Base-by-base conservation (phyloP, 1,140 invertebrate genomes). In the Nebria ingens region DNA sequence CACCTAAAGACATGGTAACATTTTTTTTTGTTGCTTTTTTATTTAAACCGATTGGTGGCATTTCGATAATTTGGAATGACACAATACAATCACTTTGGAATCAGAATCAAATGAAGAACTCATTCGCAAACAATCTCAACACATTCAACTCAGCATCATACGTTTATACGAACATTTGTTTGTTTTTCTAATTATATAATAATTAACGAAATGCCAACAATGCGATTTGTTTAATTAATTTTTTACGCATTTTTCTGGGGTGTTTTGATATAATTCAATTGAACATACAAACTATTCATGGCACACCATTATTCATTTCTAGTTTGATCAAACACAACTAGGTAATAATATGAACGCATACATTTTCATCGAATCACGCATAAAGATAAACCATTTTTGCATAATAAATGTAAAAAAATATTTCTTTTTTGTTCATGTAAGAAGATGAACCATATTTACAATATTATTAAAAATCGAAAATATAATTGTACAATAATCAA, bases 1-100 rank as follows among this genome's bases (percentile, higher is more conserved):
- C 50, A 45, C 40, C 40, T 45, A 45, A 45, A 45, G 40, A 45
- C 40, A 45, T 45, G 40, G 40, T 45, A 45, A 45, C 40, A 45
- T 11, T 45, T 45, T 45, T 12, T 9, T 45, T 45, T n/a, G 9
- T 45, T 11, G 17, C 15, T 11, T 45, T 45, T 45, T 17, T 45
- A 45, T 34, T 9, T 6, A n/a, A 34, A 6, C 40, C 9, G 9
- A 11, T 12, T 45, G 6, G 9, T 45, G 6, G 17, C 40, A 45
- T 9, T 45, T 45, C 40, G 40, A 12, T 6, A 45, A 9, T 17
- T 11, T 45, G 40, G 40, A 45, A 45, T 45, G 40, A 45, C 40
- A 45, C 40, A 45, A 11, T 9, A 11, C 40, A 45, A 45, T 45
- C 40, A 45, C 40, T 29, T 29, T 6, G n/a, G n/a, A n/a, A n/a